Evolutionary conservation across 1,140 invertebrate species (phyloP), one percentile per base, ranked within the genome.

Genomic region (Oncopeltus fasciatus): DNA sequence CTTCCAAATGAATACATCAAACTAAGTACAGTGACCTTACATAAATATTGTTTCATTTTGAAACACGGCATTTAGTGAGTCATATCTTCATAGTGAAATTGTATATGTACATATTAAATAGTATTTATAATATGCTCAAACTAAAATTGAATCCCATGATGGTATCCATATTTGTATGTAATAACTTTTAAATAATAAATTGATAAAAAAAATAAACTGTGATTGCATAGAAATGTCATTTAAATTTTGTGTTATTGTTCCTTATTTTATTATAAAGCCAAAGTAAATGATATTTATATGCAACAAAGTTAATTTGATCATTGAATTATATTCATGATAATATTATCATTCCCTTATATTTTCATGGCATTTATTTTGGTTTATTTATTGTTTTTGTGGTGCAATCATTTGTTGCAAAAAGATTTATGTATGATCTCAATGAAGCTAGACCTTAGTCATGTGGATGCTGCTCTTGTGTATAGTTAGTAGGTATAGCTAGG

Each of bases 401-500:
- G 61, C 61, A 62, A 62, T 62, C 21, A n/a, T 57, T 62, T 20
- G 61, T 26, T 57, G 21, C 29, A 26, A 63, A 51, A 59, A 59
- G 49, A 16, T 46, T n/a, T n/a, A n/a, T 63, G 49, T 51, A 59
- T 59, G 62, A 59, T 63, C 57, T 59, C 57, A 63, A 57, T 63
- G 51, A 24, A 44, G 51, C 51, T 21, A 38, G 14, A 57, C 57
- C 62, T 63, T 59, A 63, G 57, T 46, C 62, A 31, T 49, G 46
- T 49, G 28, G 16, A 49, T 57, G 57, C 57, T 53, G 31, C 47
- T 57, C 57, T 60, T 27, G 18, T 59, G 43, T 63, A 59, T 57
- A 59, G 49, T 58, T 63, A 59, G 62, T 63, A 49, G n/a, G n/a
- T n/a, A n/a, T n/a, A n/a, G 57, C 62, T 63, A 63, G 56, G 62